A percentile compares a stretch with the other conserved stretches of the same genome.
Conservation (phyloP, 2,888 invertebrate species). For the Bombylius discolor region DNA sequence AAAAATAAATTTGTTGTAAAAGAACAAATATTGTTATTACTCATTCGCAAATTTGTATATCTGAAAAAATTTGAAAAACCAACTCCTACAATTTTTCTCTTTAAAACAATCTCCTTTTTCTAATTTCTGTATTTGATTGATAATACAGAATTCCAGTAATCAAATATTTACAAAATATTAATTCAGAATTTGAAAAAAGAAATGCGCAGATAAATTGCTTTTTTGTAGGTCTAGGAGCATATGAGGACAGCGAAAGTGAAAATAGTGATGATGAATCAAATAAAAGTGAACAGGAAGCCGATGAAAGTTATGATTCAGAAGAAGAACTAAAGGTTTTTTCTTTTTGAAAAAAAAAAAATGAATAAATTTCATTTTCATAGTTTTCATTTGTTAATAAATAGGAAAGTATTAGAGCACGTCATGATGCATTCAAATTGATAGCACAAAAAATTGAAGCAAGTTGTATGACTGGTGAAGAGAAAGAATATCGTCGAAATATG, state of each 20-base stretch:
- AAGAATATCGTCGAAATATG: conserved; percentile 5
- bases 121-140: too few species aligned
- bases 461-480: conserved; percentile 11
- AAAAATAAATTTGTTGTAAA: too few species aligned
- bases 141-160: too few species aligned
- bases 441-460: conserved; percentile 11
- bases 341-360: not conserved
- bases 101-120: too few species aligned
- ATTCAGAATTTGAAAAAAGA: not conserved
- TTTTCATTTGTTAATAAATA: not conserved
- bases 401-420: conserved; percentile 10
- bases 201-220: not conserved
- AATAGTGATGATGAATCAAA: conserved; percentile 44
- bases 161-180: too few species aligned
- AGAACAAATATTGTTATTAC: too few species aligned
- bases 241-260: conserved; percentile 57
- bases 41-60: too few species aligned
- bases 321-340: conserved; percentile 55
- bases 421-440: conserved; percentile 11
- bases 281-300: conserved; percentile 33
- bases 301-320: conserved; percentile 49
- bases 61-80: too few species aligned
- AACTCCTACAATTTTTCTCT: too few species aligned
- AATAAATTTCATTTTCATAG: not conserved
- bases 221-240: conserved; percentile 66